Conservation (phyloP, 1,140 invertebrate genomes). For the Cephus cinctus region DNA sequence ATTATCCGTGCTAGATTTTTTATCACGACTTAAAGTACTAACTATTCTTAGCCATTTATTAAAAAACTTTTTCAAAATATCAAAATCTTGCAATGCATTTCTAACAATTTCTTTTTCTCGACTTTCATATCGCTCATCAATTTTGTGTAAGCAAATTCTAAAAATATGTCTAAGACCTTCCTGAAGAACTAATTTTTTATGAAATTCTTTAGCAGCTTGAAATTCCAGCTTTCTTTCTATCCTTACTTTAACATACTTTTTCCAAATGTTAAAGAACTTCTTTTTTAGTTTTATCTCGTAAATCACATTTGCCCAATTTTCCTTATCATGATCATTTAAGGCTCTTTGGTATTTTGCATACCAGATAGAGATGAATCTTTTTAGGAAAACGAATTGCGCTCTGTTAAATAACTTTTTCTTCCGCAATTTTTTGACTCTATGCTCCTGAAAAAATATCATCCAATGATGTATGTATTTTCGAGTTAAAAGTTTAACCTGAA, state of each 20-base stretch:
- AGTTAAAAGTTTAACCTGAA: background rate
- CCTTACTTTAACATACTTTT: conserved; percentile 2
- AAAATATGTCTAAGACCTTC: background rate
- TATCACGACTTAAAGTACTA: background rate
- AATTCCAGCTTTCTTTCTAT: conserved; percentile 1
- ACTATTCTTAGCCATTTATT: background rate
- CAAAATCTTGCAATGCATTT: conserved; percentile 7
- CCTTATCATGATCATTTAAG: background rate
- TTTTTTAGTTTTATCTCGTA: conserved; percentile 2
- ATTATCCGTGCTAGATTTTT: background rate
- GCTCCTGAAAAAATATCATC: conserved; percentile 4
- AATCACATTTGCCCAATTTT: background rate
- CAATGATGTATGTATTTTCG: background rate
- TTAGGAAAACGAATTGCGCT: conserved; percentile 3
- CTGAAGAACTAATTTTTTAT: background rate
- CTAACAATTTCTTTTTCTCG: background rate
- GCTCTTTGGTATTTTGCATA: background rate
- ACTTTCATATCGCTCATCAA: background rate
- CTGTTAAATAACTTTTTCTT: conserved; percentile 1
- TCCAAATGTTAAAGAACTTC: conserved; percentile 3
- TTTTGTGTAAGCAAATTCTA: background rate
- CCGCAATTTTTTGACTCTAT: background rate
- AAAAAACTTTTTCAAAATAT: conserved; percentile 10
- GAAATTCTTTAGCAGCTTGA: background rate
- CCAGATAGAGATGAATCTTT: background rate